Percentiles rank a stretch among this genome's conserved stretches.
phyloP scores from a whole-genome alignment of 1,140 invertebrate species.

The Anastrepha ludens region DNA sequence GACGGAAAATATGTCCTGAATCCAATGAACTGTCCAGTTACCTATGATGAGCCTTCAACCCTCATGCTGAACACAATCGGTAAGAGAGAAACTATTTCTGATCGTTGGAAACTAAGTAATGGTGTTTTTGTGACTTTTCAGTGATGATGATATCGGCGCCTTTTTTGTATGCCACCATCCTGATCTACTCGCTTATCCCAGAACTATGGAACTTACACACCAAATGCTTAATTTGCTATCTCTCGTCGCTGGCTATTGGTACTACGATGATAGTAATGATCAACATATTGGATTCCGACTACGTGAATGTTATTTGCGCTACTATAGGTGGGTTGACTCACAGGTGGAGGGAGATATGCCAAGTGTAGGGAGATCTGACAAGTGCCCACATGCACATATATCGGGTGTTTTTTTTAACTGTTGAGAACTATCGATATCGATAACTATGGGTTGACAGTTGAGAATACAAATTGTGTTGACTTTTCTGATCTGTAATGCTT shows the following conservation, averaged over 20 bases:
- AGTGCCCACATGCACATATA: too few relatives aligned
- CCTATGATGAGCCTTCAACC: not conserved
- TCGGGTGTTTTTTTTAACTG: too few relatives aligned
- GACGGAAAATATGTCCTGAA: constrained; percentile 44
- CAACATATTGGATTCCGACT: not conserved
- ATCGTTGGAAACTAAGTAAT: too few relatives aligned
- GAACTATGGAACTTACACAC: constrained; percentile 84
- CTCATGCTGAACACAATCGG: constrained; percentile 47
- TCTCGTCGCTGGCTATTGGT: constrained; percentile 78
- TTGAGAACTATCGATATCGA: too few relatives aligned
- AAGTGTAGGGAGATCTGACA: too few relatives aligned
- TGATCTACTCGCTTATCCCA: constrained; percentile 81
- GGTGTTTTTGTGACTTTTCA: constrained; percentile 61
- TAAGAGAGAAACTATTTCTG: not conserved
- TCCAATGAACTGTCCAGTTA: constrained; percentile 55
- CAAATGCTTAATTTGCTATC: constrained; percentile 83
- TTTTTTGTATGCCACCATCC: constrained; percentile 80
- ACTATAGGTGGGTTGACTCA: not conserved
- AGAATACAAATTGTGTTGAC: too few relatives aligned
- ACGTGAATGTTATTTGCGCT: not conserved
- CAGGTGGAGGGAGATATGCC: not conserved
- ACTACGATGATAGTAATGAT: constrained; percentile 76
- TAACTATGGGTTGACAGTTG: too few relatives aligned
- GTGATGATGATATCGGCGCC: constrained; percentile 81
- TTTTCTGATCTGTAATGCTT: too few relatives aligned